Conservation (phyloP, 2,113 vertebrate species). For the Myxocyprinus asiaticus region DNA sequence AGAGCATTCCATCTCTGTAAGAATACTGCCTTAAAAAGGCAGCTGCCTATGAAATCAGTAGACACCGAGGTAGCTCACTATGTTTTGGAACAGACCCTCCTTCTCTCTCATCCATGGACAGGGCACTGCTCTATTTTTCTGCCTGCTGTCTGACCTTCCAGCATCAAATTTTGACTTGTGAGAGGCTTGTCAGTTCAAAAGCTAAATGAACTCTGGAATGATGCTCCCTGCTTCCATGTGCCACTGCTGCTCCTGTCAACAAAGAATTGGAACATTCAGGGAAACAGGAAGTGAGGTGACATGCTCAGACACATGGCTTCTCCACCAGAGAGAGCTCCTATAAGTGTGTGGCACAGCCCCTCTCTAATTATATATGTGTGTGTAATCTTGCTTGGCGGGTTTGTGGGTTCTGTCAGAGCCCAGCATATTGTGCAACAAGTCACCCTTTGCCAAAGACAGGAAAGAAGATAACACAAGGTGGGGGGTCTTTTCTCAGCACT, state of each 20-base stretch:
- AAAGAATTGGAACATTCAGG: slow-evolving; percentile 1
- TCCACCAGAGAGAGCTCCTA: not conserved
- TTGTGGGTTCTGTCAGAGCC: slow-evolving; percentile 40
- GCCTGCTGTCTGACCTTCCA: slow-evolving; percentile 12
- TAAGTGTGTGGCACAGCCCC: not conserved
- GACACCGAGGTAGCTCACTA: too few relatives aligned
- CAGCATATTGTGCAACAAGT: slow-evolving; percentile 48
- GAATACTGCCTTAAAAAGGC: too few relatives aligned
- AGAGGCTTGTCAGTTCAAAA: not conserved
- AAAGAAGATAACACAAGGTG: slow-evolving; percentile 44
- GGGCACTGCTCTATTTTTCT: not conserved
- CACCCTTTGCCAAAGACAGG: slow-evolving; percentile 29
- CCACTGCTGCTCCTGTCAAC: slow-evolving; percentile 5
- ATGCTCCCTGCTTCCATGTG: not conserved
- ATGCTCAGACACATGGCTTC: not conserved
- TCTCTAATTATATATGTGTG: slow-evolving; percentile 3
- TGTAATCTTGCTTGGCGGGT: slow-evolving; percentile 25
- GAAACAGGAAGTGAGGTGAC: slow-evolving; percentile 15
- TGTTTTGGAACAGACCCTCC: too few relatives aligned
- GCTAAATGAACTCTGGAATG: not conserved
- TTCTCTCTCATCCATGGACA: not conserved
- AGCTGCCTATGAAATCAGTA: too few relatives aligned
- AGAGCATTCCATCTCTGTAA: too few relatives aligned
- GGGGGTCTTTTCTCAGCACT: slow-evolving; percentile 48
- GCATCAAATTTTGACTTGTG: slow-evolving; percentile 9